Evolutionary conservation across 2,888 invertebrate species (phyloP).

Genomic region (Ypsolopha scabrella): DNA sequence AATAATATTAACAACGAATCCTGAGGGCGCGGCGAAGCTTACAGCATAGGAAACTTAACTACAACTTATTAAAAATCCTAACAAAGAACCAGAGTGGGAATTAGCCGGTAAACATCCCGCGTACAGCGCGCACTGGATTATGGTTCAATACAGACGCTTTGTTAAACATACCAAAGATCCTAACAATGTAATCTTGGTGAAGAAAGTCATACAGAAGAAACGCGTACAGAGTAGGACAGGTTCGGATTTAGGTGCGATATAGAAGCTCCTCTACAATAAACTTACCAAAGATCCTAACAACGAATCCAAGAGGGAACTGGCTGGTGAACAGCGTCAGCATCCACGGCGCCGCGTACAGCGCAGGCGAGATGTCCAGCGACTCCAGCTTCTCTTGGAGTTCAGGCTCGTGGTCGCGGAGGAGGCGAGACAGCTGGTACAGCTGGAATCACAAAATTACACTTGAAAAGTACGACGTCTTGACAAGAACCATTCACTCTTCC

Average conservation of each 20-base stretch:
- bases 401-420: conserved; percentile 88
- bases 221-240: too few relatives aligned
- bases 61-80: conserved; percentile 88
- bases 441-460: conserved; percentile 46
- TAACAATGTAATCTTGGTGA: conserved; percentile 97
- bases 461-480: not conserved
- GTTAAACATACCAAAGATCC: conserved; percentile 83
- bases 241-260: not conserved
- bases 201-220: conserved; percentile 86
- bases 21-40: too few relatives aligned
- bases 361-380: conserved; percentile 90
- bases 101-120: conserved; percentile 97
- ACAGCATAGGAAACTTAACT: too few relatives aligned
- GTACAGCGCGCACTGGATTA: conserved; percentile 78
- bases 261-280: not conserved
- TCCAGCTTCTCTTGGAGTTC: conserved; percentile 90
- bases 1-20: too few relatives aligned
- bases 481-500: too few relatives aligned
- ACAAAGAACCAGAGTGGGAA: conserved; percentile 96
- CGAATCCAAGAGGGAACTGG: conserved; percentile 96
- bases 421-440: conserved; percentile 92
- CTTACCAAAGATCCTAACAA: conserved; percentile 92
- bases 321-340: conserved; percentile 95
- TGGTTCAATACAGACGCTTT: not conserved
- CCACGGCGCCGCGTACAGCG: conserved; percentile 97